Percentiles rank a stretch among this genome's conserved stretches.
phyloP scores from a whole-genome alignment of 2,888 invertebrate species.

The Allacma fusca region DNA sequence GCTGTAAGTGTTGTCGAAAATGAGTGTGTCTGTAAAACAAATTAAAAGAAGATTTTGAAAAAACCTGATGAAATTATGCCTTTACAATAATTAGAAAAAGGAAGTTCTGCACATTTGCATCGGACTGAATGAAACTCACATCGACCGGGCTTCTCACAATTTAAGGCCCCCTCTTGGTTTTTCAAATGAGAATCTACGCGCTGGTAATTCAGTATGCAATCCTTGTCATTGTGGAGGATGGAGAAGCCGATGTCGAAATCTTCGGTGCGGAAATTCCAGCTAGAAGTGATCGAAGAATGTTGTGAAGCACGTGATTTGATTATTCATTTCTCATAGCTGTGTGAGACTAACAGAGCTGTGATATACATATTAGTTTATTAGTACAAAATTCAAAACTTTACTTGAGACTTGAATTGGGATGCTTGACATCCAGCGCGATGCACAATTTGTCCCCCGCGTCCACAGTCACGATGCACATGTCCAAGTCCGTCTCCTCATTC shows the following conservation, averaged over 20 bases:
- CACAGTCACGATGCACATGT: conserved; percentile 29
- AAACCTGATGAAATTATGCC: neutral
- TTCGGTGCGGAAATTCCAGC: conserved; percentile 45
- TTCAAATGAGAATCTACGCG: conserved; percentile 50
- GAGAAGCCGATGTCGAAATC: conserved; percentile 46
- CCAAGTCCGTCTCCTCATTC: neutral
- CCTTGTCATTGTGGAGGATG: conserved; percentile 19
- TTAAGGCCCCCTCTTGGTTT: conserved; percentile 45
- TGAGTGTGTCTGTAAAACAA: conserved; percentile 43
- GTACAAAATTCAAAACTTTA: neutral
- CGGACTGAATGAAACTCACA: conserved; percentile 44
- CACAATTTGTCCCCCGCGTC: conserved; percentile 34
- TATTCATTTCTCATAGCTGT: no score
- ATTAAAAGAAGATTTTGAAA: neutral
- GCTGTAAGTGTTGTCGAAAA: conserved; percentile 52
- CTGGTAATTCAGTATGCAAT: conserved; percentile 44
- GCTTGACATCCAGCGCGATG: conserved; percentile 37
- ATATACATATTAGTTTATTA: no score
- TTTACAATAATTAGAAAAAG: neutral
- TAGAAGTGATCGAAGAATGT: conserved; percentile 13
- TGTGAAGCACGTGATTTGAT: neutral
- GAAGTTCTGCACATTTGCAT: neutral
- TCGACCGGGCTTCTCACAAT: conserved; percentile 50
- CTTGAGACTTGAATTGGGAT: conserved; percentile 34
- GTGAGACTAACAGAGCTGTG: no score